Evolutionary conservation across 2,888 invertebrate species (phyloP).

Genomic region (Drosophila formosana): DNA sequence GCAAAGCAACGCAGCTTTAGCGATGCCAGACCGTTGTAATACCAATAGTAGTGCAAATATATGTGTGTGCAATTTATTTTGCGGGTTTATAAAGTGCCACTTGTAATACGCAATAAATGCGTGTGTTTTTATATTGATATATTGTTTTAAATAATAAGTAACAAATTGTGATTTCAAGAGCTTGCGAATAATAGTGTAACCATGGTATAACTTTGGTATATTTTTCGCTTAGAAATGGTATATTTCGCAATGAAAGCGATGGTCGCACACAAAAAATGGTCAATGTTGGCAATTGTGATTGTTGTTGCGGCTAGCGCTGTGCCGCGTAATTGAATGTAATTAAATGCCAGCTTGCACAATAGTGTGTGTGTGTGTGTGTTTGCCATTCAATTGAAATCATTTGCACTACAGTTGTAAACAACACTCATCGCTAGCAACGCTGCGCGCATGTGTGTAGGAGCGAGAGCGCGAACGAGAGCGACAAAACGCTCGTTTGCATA

Average conservation of each 20-base stretch:
- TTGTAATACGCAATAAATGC: too few relatives aligned
- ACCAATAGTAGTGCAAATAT: background rate
- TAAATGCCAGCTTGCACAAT: slow-evolving; percentile 23
- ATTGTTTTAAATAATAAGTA: too few relatives aligned
- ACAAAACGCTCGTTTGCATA: slow-evolving; percentile 29
- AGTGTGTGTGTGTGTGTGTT: background rate
- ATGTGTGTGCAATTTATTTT: too few relatives aligned
- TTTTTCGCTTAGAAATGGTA: background rate
- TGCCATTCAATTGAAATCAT: slow-evolving; percentile 1
- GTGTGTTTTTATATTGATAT: too few relatives aligned
- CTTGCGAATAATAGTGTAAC: too few relatives aligned
- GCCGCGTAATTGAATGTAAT: slow-evolving; percentile 25
- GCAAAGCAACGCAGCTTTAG: background rate
- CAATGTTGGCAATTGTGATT: slow-evolving; percentile 5
- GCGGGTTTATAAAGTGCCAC: too few relatives aligned
- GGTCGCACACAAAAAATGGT: background rate
- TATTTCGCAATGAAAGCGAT: background rate
- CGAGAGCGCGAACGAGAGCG: slow-evolving; percentile 28
- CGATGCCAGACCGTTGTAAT: slow-evolving; percentile 10
- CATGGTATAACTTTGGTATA: background rate
- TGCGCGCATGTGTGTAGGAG: slow-evolving; percentile 63
- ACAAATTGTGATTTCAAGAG: too few relatives aligned
- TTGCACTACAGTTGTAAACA: slow-evolving; percentile 6
- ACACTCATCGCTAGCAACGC: slow-evolving; percentile 43
- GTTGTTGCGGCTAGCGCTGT: background rate